Percentiles rank a stretch among this genome's conserved stretches.
phyloP scores from a whole-genome alignment of 2,797 vertebrate genomes.

The Limnodromus scolopaceus region DNA sequence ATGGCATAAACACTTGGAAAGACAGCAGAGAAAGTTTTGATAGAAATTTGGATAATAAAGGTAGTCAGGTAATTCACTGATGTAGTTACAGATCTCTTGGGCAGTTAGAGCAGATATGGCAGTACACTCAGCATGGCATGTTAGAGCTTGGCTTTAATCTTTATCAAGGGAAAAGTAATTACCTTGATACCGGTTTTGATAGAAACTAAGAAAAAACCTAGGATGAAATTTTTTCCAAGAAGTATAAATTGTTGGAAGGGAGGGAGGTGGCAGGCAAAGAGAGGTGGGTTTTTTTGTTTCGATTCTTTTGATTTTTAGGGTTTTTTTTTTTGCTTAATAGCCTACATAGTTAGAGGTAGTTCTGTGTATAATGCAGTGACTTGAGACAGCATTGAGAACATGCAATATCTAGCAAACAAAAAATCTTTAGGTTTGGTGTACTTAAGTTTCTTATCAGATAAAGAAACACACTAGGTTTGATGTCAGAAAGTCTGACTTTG shows the following conservation, averaged over 20 bases:
- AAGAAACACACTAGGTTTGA: neutral
- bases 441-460: neutral
- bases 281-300: neutral
- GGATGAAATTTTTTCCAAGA: neutral
- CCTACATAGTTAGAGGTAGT: neutral
- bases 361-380: neutral
- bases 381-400: neutral
- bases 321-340: neutral
- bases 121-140: neutral
- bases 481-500: neutral
- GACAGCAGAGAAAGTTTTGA: conserved; percentile 45
- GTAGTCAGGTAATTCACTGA: conserved; percentile 43
- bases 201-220: neutral
- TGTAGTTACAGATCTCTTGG: conserved; percentile 44
- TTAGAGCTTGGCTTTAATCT: conserved; percentile 25
- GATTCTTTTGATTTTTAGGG: neutral
- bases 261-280: neutral
- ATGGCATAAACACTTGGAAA: conserved; percentile 42
- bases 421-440: neutral
- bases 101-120: conserved; percentile 22
- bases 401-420: neutral
- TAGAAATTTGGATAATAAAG: conserved; percentile 58
- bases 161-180: conserved; percentile 40
- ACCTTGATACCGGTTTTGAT: neutral
- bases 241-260: neutral